Conservation (phyloP, 1,140 invertebrate genomes). For the Harpegnathos saltator region DNA sequence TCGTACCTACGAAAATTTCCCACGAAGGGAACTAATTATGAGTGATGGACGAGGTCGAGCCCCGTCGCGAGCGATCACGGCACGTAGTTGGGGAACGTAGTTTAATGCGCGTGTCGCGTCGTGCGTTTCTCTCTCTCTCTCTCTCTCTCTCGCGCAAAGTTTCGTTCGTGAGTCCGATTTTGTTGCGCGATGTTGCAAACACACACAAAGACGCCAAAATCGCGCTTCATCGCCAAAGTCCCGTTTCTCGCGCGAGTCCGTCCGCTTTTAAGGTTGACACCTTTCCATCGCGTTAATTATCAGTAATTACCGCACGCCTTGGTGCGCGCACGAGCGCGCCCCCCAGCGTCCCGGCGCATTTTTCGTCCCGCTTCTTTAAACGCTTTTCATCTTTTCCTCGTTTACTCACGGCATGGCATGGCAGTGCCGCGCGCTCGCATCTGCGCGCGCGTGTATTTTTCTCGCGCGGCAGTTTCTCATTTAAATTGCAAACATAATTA, state of each 20-base stretch:
- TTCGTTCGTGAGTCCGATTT: background rate
- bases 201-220: background rate
- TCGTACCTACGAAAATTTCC: slow-evolving; percentile 17
- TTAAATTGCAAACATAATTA: slow-evolving; percentile 61
- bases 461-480: slow-evolving; percentile 17
- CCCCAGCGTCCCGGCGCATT: too few relatives aligned
- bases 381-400: background rate
- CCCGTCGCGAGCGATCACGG: background rate
- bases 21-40: slow-evolving; percentile 35
- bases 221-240: background rate
- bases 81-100: background rate
- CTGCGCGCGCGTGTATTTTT: background rate
- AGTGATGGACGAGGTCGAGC: slow-evolving; percentile 14
- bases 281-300: slow-evolving; percentile 18
- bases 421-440: background rate
- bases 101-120: slow-evolving; percentile 13
- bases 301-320: slow-evolving; percentile 2
- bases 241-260: background rate
- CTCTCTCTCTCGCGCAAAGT: slow-evolving; percentile 5
- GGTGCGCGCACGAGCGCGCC: too few relatives aligned
- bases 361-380: slow-evolving; percentile 1
- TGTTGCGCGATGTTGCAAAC: background rate
- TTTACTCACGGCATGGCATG: too few relatives aligned
- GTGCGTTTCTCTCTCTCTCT: background rate
- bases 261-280: too few relatives aligned